Conservation (phyloP, 2,113 vertebrate genomes). For the Saguinus midas region DNA sequence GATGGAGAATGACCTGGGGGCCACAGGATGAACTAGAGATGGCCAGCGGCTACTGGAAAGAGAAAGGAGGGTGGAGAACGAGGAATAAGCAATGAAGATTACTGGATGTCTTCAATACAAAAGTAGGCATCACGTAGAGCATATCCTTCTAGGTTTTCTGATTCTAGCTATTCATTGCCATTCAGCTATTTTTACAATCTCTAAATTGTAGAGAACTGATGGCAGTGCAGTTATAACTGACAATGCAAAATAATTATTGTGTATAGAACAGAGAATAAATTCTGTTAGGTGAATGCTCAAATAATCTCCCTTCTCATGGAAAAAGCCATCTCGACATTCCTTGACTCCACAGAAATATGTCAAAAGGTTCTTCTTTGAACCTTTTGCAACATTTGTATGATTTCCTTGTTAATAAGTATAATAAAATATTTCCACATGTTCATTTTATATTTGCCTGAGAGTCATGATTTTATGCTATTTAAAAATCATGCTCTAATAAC, state of each 20-base stretch:
- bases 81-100: not conserved
- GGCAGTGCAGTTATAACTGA: not conserved
- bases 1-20: fast-evolving
- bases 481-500: not conserved
- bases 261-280: not conserved
- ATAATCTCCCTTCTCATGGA: not conserved
- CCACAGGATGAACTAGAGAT: not conserved
- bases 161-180: not conserved
- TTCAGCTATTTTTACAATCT: not conserved
- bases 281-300: not conserved
- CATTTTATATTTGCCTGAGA: not conserved
- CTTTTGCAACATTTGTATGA: not conserved
- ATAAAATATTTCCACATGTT: not conserved
- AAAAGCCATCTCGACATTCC: not conserved
- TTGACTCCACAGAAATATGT: not conserved
- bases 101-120: not conserved
- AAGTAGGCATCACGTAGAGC: not conserved
- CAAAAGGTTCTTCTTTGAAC: not conserved
- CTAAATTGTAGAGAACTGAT: not conserved
- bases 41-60: not conserved
- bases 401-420: not conserved
- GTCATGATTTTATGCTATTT: not conserved
- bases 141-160: not conserved
- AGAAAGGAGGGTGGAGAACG: fast-evolving
- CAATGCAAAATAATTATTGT: not conserved